A percentile compares a stretch with the other conserved stretches of the same genome.
Evolutionary conservation across 2,797 vertebrate species (phyloP).

Genomic region (Sebastes wilsoni): DNA sequence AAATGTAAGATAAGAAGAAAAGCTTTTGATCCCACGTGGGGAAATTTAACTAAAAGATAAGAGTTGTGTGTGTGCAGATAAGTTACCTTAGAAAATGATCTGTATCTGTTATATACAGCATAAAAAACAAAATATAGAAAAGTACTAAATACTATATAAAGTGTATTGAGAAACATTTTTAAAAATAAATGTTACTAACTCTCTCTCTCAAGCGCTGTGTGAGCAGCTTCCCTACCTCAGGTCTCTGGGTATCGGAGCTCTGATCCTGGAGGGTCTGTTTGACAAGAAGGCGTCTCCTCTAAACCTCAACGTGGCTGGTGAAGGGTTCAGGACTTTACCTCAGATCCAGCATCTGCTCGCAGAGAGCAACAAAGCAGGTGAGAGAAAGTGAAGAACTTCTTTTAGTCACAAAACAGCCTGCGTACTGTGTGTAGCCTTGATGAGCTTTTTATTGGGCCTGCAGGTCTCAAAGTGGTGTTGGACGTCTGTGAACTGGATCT

Average conservation of each 20-base stretch:
- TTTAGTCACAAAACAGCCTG: neutral
- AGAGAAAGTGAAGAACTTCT: neutral
- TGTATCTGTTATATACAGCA: neutral
- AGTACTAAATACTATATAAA: neutral
- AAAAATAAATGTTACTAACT: neutral
- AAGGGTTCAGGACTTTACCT: conserved; percentile 41
- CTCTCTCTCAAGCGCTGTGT: conserved; percentile 64
- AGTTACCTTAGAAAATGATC: neutral
- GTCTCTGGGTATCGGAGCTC: conserved; percentile 72
- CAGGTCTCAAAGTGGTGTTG: conserved; percentile 81
- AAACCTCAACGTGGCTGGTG: conserved; percentile 52
- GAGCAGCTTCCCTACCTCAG: conserved; percentile 73
- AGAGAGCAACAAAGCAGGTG: conserved; percentile 74
- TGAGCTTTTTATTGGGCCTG: neutral
- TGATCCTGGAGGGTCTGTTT: conserved; percentile 80
- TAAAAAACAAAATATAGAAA: neutral
- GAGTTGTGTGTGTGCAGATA: neutral
- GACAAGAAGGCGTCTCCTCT: conserved; percentile 22
- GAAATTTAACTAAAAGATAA: neutral
- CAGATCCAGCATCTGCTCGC: conserved; percentile 75
- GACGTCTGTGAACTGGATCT: conserved; percentile 75
- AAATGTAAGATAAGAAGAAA: neutral
- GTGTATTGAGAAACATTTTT: neutral
- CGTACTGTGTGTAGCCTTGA: no score
- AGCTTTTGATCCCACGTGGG: neutral